A percentile compares a stretch with the other conserved stretches of the same genome.
phyloP scores from a whole-genome alignment of 2,113 vertebrate genomes.

The Mirounga angustirostris region DNA sequence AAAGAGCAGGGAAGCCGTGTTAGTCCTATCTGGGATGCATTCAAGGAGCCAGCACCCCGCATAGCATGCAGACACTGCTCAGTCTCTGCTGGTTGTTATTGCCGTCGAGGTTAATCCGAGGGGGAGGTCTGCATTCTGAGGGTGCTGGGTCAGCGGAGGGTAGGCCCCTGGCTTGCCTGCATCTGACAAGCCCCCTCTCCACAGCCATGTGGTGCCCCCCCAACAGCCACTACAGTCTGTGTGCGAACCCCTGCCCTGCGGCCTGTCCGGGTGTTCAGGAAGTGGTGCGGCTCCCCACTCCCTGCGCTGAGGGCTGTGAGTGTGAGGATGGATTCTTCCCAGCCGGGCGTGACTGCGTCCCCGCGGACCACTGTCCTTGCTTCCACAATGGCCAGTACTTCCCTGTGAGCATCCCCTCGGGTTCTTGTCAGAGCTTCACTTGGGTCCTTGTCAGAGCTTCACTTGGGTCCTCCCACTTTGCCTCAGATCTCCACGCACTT shows the following conservation, averaged over 20 bases:
- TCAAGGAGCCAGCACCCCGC: background rate
- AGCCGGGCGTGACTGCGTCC: constrained; percentile 77
- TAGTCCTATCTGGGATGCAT: background rate
- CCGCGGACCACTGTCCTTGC: constrained; percentile 81
- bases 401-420: constrained; percentile 64
- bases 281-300: constrained; percentile 58
- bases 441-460: background rate
- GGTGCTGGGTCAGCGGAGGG: constrained; percentile 60
- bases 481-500: background rate
- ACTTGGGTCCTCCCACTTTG: background rate
- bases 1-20: background rate
- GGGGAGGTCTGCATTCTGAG: constrained; percentile 78
- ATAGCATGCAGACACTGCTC: background rate
- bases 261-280: constrained; percentile 77
- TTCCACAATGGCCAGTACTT: constrained; percentile 76
- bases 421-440: background rate
- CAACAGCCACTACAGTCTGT: constrained; percentile 83
- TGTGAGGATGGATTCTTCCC: constrained; percentile 83
- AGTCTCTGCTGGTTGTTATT: background rate
- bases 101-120: background rate
- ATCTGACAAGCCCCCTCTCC: background rate
- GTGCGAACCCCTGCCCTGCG: constrained; percentile 79
- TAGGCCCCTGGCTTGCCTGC: constrained; percentile 82
- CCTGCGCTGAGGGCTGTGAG: constrained; percentile 86
- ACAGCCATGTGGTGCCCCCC: constrained; percentile 81